Evolutionary conservation across 2,113 vertebrate genomes (phyloP).

Genomic region (Prionailurus viverrinus): DNA sequence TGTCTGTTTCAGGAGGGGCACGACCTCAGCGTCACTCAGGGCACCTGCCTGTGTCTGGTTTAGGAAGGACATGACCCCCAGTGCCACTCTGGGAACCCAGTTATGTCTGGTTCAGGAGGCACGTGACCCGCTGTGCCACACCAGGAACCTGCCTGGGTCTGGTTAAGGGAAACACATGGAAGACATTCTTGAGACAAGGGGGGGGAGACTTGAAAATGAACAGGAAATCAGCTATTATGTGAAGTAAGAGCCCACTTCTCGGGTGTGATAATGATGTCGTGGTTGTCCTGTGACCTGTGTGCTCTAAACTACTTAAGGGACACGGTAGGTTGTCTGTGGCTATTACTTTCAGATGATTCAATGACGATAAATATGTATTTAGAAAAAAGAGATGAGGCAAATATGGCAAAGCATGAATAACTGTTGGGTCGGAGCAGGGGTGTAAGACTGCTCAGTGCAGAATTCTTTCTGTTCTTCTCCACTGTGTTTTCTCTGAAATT

Average conservation of each 20-base stretch:
- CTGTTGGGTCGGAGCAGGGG: fast-evolving
- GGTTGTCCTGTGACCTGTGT: fast-evolving
- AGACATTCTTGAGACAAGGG: background rate
- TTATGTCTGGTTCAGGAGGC: no score
- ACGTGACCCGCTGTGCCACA: background rate
- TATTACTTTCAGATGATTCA: background rate
- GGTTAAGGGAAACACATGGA: background rate
- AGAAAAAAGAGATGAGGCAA: background rate
- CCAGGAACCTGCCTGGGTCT: background rate
- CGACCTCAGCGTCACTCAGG: no score
- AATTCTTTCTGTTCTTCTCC: background rate
- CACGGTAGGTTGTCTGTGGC: background rate
- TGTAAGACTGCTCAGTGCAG: fast-evolving
- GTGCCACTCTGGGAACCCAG: no score
- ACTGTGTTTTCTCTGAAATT: background rate
- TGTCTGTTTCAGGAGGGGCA: background rate
- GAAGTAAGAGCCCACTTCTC: fast-evolving
- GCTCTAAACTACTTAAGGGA: fast-evolving
- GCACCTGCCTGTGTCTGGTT: no score
- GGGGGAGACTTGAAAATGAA: fast-evolving
- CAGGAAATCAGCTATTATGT: fast-evolving
- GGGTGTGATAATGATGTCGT: fast-evolving
- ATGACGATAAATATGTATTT: fast-evolving
- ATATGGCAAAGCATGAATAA: fast-evolving
- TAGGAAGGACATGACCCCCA: background rate